phyloP scores from a whole-genome alignment of 2,113 vertebrate species.

The Psittacula cyanocephala region DNA sequence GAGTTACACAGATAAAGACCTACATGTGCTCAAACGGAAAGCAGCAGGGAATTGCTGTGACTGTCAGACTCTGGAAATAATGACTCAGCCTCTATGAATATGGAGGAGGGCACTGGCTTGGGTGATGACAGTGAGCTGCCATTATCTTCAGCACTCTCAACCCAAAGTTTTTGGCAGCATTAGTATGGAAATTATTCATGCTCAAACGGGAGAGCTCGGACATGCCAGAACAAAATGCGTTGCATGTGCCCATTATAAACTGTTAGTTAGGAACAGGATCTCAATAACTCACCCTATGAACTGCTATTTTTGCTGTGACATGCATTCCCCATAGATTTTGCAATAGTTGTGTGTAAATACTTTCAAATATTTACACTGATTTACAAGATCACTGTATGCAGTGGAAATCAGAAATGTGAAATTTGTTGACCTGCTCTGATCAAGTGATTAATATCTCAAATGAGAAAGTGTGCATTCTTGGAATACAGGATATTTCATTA shows the following conservation, averaged over 20 bases:
- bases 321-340: not conserved
- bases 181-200: not conserved
- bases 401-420: not conserved
- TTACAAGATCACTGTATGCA: not conserved
- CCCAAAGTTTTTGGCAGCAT: not conserved
- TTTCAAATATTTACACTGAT: not conserved
- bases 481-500: not conserved
- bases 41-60: not conserved
- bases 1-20: not conserved
- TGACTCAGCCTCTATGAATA: not conserved
- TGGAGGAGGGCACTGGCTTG: accelerated
- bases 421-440: not conserved
- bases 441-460: not conserved
- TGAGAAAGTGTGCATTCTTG: not conserved
- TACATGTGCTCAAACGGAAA: not conserved
- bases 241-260: not conserved
- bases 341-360: not conserved
- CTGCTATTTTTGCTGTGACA: not conserved
- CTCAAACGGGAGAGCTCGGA: not conserved
- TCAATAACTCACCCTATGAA: not conserved
- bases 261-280: not conserved
- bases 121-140: not conserved
- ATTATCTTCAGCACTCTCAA: not conserved
- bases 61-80: not conserved
- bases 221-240: not conserved